Evolutionary conservation across 2,113 vertebrate genomes (phyloP), one percentile per base, ranked within the genome.

Genomic region (Oceanodroma tethys): DNA sequence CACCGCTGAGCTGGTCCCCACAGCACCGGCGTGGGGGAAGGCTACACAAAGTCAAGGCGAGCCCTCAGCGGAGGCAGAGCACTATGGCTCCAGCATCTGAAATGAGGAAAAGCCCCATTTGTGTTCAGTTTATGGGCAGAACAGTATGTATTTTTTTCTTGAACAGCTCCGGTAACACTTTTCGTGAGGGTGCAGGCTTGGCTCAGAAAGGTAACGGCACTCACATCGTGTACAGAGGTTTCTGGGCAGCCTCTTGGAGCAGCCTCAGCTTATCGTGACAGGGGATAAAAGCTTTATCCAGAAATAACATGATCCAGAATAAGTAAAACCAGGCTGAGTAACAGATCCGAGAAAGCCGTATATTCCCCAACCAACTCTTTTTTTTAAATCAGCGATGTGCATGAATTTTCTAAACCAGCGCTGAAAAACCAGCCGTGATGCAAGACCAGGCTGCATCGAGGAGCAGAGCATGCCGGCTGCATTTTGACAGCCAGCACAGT

Each of bases 221-320:
- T 59, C 63, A 19, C 4, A 3, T 20, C 7, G 1, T 1, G 0
- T 12, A 16, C 5, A 2, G 43, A 13, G 36, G 12, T 9, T 68
- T 34, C 55, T 56, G 43, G 38, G 66, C 43, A 71, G 45, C 59
- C 68, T 48, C 56, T 53, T 32, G 34, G 20, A 72, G 7, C 66
- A 86, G 68, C 12, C 47, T 62, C 78, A 47, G 71, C 36, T 80
- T 50, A 43, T 38, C 0, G 0, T 13, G 52, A 50, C 32, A 47
- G 27, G 36, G 32, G 21, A 68, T 48, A 86, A 76, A 92, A 97
- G 42, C 42, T 79, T 75, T n/a, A 70, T 22, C 26, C 59, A 72
- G 75, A 58, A 67, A 29, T 52, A 81, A 23, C n/a, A 17, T 1
- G 13, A 55, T 53, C 15, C 67, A 74, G 27, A 81, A n/a, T 13